phyloP scores from a whole-genome alignment of 1,140 invertebrate genomes.

The Geopemphigus sp. region DNA sequence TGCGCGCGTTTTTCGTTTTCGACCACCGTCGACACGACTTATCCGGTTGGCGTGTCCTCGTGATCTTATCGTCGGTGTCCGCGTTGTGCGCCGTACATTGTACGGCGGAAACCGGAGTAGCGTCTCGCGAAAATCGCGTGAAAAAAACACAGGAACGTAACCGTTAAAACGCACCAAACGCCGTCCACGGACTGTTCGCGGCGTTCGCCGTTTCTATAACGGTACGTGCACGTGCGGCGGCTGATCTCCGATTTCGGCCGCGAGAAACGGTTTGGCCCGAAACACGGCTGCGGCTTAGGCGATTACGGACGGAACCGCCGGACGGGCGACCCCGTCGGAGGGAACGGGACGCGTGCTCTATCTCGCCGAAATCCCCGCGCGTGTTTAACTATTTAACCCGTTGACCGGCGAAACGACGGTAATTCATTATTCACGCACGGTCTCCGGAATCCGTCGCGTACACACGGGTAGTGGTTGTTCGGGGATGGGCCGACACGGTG shows the following conservation, averaged over 20 bases:
- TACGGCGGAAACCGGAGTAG: no score
- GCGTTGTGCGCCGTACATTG: no score
- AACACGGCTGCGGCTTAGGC: slow-evolving; percentile 6
- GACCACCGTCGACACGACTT: slow-evolving; percentile 3
- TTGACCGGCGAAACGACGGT: slow-evolving; percentile 45
- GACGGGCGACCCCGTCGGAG: background rate
- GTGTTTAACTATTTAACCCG: slow-evolving; percentile 45
- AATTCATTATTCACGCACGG: slow-evolving; percentile 40
- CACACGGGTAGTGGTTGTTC: background rate
- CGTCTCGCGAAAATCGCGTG: no score
- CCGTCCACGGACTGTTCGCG: no score
- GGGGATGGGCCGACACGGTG: no score
- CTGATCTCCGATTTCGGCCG: background rate
- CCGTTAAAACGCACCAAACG: no score
- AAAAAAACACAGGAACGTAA: no score
- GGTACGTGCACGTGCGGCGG: background rate
- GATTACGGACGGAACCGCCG: slow-evolving; percentile 11
- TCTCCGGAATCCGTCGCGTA: slow-evolving; percentile 24
- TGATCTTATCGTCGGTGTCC: no score
- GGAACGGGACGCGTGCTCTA: slow-evolving; percentile 15
- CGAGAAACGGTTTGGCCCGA: background rate
- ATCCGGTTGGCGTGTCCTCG: no score
- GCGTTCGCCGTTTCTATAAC: no score
- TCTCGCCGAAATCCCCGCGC: slow-evolving; percentile 40
- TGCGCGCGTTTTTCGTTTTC: slow-evolving; percentile 14